A percentile compares a stretch with the other conserved stretches of the same genome.
Evolutionary conservation across 2,888 invertebrate genomes (phyloP).

Genomic region (Lypha dubia): DNA sequence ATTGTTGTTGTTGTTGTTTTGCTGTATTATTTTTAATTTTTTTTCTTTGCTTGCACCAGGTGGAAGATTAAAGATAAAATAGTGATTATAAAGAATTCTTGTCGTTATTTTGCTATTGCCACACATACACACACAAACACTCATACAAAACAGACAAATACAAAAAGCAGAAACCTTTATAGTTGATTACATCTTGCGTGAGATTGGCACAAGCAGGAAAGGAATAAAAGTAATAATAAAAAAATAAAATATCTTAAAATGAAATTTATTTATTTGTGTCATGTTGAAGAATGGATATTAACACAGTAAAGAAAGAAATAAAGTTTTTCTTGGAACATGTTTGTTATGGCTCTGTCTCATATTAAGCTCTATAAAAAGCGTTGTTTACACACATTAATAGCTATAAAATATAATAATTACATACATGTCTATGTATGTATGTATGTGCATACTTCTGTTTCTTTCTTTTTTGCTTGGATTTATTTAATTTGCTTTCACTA

Average conservation of each 20-base stretch:
- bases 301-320: not conserved
- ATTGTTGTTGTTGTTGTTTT: constrained; percentile 39
- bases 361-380: constrained; percentile 10
- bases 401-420: constrained; percentile 31
- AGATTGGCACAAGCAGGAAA: constrained; percentile 65
- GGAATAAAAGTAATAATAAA: constrained; percentile 9
- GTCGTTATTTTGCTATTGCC: constrained; percentile 25
- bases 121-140: not conserved
- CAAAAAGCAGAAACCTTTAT: constrained; percentile 49
- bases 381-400: constrained; percentile 29
- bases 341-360: not conserved
- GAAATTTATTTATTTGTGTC: constrained; percentile 49
- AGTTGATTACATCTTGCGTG: constrained; percentile 70
- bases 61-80: constrained; percentile 73
- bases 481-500: constrained; percentile 58
- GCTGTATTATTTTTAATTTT: constrained; percentile 47
- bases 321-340: constrained; percentile 18
- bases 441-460: too few species aligned
- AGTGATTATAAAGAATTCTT: constrained; percentile 66
- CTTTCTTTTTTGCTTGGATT: constrained; percentile 14
- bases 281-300: constrained; percentile 33
- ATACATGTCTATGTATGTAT: too few species aligned
- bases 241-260: not conserved
- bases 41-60: constrained; percentile 65
- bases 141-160: not conserved